These are phyloP conservation scores for Lycia hirtaria DNA, from an alignment of 2,888 invertebrate genomes.

Conservation along the genomic window DNA sequence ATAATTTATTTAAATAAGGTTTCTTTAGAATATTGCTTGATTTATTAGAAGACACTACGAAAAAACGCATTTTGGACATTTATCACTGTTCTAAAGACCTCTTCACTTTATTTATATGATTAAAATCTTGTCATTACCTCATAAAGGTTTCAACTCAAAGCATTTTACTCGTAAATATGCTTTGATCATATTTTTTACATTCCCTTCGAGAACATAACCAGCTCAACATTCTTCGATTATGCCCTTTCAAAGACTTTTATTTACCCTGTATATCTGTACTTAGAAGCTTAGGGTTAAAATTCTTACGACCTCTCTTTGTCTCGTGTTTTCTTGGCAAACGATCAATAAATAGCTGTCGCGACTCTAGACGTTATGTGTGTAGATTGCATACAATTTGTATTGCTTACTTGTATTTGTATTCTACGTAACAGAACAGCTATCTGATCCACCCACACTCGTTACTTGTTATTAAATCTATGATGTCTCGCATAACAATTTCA, in stretches of 20 bases:
- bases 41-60: no score
- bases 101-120: no score
- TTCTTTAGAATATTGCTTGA: no score
- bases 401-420: background rate
- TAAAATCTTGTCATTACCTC: no score
- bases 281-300: constrained; percentile 1
- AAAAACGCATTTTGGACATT: no score
- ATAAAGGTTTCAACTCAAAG: no score
- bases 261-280: background rate
- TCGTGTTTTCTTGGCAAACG: background rate
- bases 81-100: no score
- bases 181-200: no score
- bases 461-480: background rate
- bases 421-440: constrained; percentile 4
- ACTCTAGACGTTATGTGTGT: background rate
- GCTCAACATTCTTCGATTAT: background rate
- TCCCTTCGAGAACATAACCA: background rate
- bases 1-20: no score
- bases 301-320: background rate
- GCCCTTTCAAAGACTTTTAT: background rate
- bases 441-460: constrained; percentile 2
- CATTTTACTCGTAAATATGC: no score
- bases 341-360: background rate
- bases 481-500: background rate
- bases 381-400: background rate